Percentiles rank a stretch among this genome's conserved stretches.
Evolutionary conservation across 1,140 invertebrate species (phyloP).

Genomic region (Scaptomyza montana): DNA sequence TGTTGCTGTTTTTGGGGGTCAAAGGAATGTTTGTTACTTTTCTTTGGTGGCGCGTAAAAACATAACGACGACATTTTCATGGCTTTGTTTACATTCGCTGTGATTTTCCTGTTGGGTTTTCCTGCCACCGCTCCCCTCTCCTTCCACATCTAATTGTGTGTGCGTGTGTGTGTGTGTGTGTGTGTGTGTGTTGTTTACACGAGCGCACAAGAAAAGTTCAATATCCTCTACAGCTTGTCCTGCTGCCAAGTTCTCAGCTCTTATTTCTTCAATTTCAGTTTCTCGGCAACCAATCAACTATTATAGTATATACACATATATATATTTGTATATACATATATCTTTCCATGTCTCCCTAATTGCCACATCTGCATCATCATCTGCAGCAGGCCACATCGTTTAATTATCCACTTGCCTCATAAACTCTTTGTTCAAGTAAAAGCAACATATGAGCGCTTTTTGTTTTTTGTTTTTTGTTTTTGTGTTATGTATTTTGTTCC

Average conservation of each 20-base stretch:
- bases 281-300: constrained; percentile 32
- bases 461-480: constrained; percentile 5
- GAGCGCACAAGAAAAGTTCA: constrained; percentile 55
- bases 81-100: constrained; percentile 67
- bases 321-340: too few species aligned
- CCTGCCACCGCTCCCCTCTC: not conserved
- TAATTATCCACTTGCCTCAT: constrained; percentile 67
- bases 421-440: constrained; percentile 42
- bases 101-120: constrained; percentile 51
- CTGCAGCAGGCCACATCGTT: constrained; percentile 32
- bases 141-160: not conserved
- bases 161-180: constrained; percentile 15
- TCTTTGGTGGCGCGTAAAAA: constrained; percentile 50
- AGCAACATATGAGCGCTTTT: constrained; percentile 20
- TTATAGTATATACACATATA: not conserved
- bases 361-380: constrained; percentile 15
- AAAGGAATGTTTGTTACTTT: constrained; percentile 10
- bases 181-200: constrained; percentile 31
- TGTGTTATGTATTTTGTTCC: not conserved
- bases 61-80: constrained; percentile 72
- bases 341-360: constrained; percentile 1
- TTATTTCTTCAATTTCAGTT: not conserved
- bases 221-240: constrained; percentile 44
- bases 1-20: not conserved
- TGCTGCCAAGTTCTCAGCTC: not conserved